Conservation (phyloP, 2,797 vertebrate species). For the Champsocephalus esox region DNA sequence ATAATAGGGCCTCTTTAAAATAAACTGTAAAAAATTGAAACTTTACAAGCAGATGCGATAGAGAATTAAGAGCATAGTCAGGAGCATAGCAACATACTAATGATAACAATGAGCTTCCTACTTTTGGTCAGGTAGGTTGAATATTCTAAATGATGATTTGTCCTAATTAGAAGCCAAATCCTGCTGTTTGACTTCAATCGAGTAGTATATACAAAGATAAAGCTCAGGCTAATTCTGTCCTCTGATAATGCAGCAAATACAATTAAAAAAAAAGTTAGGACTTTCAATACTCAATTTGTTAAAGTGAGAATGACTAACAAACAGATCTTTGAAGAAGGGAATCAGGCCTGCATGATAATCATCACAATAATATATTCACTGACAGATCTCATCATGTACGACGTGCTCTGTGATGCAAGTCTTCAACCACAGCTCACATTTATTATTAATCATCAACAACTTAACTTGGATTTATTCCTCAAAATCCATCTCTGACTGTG, state of each 20-base stretch:
- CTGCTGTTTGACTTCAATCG: slow-evolving; percentile 10
- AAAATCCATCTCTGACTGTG: background rate
- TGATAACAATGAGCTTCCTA: slow-evolving; percentile 8
- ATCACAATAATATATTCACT: too few relatives aligned
- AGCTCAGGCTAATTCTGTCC: background rate
- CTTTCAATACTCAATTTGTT: background rate
- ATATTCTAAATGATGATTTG: slow-evolving; percentile 10
- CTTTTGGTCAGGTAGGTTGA: slow-evolving; percentile 12
- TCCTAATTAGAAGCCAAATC: background rate
- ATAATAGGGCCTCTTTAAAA: too few relatives aligned
- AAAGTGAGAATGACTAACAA: background rate
- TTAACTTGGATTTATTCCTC: background rate
- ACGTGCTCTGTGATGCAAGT: background rate
- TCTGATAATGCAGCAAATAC: slow-evolving; percentile 1
- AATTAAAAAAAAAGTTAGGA: background rate
- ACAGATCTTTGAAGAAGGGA: background rate
- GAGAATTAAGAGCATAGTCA: background rate
- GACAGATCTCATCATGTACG: background rate
- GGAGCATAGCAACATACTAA: background rate
- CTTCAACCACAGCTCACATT: background rate
- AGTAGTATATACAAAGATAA: slow-evolving; percentile 3
- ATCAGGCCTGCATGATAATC: background rate
- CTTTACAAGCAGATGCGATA: background rate
- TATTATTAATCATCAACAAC: slow-evolving; percentile 1
- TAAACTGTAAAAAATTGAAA: background rate